A percentile compares a stretch with the other conserved stretches of the same genome.
Conservation (phyloP, 2,888 invertebrate genomes). For the Meteorus cinctellus region DNA sequence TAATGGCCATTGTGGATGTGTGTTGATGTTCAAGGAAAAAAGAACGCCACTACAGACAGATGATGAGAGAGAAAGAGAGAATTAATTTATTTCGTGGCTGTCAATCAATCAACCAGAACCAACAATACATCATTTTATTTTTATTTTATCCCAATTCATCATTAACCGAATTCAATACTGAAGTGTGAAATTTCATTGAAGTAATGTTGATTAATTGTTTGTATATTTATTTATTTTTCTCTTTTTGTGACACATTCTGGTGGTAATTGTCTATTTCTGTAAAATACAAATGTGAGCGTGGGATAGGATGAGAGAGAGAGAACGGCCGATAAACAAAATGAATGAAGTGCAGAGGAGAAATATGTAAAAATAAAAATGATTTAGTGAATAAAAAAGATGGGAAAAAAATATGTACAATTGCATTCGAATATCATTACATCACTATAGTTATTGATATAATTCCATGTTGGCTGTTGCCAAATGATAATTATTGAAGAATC, state of each 20-base stretch:
- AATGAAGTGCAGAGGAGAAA: neutral
- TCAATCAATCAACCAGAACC: neutral
- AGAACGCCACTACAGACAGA: conserved; percentile 5
- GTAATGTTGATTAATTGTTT: neutral
- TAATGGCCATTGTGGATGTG: conserved; percentile 18
- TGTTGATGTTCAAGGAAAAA: conserved; percentile 29
- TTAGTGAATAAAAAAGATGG: neutral
- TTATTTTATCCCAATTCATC: neutral
- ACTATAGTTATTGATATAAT: conserved; percentile 20
- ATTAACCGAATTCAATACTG: neutral
- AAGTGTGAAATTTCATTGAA: neutral
- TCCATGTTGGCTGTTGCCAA: conserved; percentile 60
- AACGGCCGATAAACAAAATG: neutral
- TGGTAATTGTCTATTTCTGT: neutral
- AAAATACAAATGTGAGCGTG: neutral
- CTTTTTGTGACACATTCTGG: neutral
- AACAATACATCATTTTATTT: neutral
- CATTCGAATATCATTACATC: neutral
- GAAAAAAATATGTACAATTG: neutral
- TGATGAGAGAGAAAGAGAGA: conserved; percentile 13
- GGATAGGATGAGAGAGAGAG: too few species aligned
- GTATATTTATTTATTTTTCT: conserved; percentile 7
- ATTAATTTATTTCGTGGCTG: neutral
- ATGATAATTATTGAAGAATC: conserved; percentile 74
- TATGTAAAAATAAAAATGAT: conserved; percentile 20